Percentiles rank a stretch among this genome's conserved stretches.
Evolutionary conservation across 2,888 invertebrate genomes (phyloP).

Genomic region (Teleogryllus oceanicus): DNA sequence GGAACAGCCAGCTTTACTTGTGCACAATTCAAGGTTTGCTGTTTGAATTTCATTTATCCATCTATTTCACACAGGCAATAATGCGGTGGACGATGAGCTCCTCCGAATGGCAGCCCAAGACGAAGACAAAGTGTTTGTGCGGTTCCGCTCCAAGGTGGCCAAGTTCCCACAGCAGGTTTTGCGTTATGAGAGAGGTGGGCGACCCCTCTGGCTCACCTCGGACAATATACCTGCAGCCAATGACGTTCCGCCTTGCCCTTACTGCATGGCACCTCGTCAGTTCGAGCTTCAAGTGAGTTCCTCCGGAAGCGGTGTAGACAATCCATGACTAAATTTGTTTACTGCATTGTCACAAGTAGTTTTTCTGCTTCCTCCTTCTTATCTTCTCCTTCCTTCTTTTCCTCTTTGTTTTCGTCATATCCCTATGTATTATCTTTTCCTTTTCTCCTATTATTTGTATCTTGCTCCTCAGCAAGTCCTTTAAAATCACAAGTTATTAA

Average conservation of each 20-base stretch:
- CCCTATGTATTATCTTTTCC: no score
- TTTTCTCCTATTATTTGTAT: no score
- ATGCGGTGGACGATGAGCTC: slow-evolving; percentile 66
- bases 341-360: no score
- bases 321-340: no score
- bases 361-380: no score
- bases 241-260: slow-evolving; percentile 66
- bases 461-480: no score
- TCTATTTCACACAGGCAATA: slow-evolving; percentile 44
- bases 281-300: slow-evolving; percentile 36
- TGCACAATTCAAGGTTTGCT: neutral
- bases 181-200: slow-evolving; percentile 73
- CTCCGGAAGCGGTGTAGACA: no score
- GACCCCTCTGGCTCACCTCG: slow-evolving; percentile 79
- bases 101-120: slow-evolving; percentile 61
- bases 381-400: no score
- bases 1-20: no score
- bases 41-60: neutral
- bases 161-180: slow-evolving; percentile 77
- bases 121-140: slow-evolving; percentile 73
- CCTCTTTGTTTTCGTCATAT: no score
- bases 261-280: slow-evolving; percentile 69
- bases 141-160: slow-evolving; percentile 69
- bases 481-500: no score
- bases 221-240: slow-evolving; percentile 50